Evolutionary conservation across 2,888 invertebrate species (phyloP).

Genomic region (Peribatodes rhomboidaria): DNA sequence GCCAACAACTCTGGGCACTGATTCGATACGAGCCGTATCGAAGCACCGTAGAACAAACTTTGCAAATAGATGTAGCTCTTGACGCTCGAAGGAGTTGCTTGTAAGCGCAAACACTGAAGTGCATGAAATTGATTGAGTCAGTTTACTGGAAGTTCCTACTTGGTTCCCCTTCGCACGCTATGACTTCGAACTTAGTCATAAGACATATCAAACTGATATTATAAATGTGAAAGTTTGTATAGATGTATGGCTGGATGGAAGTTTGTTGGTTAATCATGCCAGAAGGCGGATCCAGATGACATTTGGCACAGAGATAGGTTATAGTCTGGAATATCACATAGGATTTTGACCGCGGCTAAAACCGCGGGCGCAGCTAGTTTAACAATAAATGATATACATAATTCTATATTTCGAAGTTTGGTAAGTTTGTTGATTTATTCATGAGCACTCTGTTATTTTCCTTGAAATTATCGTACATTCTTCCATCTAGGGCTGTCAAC

Average conservation of each 20-base stretch:
- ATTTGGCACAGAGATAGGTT: too few relatives aligned
- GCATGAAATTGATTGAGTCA: conserved; percentile 8
- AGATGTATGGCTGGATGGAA: too few relatives aligned
- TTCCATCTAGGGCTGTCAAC: conserved; percentile 4
- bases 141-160: conserved; percentile 2
- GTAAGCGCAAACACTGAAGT: conserved; percentile 7
- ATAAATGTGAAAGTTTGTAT: too few relatives aligned
- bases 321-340: too few relatives aligned
- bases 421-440: conserved; percentile 5
- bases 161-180: not conserved
- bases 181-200: too few relatives aligned
- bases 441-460: not conserved
- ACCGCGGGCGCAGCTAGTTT: too few relatives aligned
- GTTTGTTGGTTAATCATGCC: too few relatives aligned
- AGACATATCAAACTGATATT: too few relatives aligned
- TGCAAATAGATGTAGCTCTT: conserved; percentile 15
- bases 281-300: too few relatives aligned
- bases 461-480: not conserved
- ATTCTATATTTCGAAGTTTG: not conserved
- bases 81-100: conserved; percentile 5
- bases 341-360: too few relatives aligned
- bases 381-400: not conserved
- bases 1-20: conserved; percentile 7
- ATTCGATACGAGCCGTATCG: conserved; percentile 13
- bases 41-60: conserved; percentile 12